phyloP scores from a whole-genome alignment of 2,888 invertebrate species.

The Leptarthrus brevirostris region DNA sequence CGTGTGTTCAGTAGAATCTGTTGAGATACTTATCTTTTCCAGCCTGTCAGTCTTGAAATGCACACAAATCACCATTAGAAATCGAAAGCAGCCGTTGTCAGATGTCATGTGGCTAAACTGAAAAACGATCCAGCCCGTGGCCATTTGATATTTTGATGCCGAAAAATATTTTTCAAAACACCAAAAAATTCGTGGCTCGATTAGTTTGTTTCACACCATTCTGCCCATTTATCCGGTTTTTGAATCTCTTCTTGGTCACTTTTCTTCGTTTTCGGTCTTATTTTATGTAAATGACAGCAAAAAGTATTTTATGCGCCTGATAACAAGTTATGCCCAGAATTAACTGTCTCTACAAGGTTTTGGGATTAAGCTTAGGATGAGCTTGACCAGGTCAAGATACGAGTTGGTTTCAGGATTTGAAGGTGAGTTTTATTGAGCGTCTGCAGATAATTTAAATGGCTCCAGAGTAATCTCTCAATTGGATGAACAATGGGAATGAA shows the following conservation, averaged over 20 bases:
- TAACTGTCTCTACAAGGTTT: conserved; percentile 31
- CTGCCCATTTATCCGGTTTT: conserved; percentile 42
- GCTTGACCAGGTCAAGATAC: conserved; percentile 44
- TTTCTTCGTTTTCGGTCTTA: conserved; percentile 14
- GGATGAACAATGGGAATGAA: conserved; percentile 42
- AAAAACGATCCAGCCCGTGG: conserved; percentile 31
- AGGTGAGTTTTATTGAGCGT: conserved; percentile 46
- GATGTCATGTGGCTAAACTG: conserved; percentile 24
- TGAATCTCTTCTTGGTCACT: conserved; percentile 22
- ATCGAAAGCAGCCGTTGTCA: conserved; percentile 34
- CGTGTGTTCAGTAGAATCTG: not conserved
- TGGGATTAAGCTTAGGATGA: conserved; percentile 33
- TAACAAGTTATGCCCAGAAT: conserved; percentile 43
- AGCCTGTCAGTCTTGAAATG: not conserved
- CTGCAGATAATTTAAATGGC: conserved; percentile 50
- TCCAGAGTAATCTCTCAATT: conserved; percentile 47
- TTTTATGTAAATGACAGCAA: conserved; percentile 48
- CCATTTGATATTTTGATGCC: conserved; percentile 39
- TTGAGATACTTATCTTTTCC: conserved; percentile 14
- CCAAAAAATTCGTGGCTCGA: conserved; percentile 32
- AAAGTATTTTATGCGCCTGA: conserved; percentile 44
- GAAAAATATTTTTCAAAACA: conserved; percentile 37
- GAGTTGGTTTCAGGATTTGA: conserved; percentile 31
- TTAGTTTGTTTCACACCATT: conserved; percentile 48
- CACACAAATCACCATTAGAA: conserved; percentile 17